Evolutionary conservation across 2,888 invertebrate species (phyloP).

Genomic region (Leptinotarsa juncta): DNA sequence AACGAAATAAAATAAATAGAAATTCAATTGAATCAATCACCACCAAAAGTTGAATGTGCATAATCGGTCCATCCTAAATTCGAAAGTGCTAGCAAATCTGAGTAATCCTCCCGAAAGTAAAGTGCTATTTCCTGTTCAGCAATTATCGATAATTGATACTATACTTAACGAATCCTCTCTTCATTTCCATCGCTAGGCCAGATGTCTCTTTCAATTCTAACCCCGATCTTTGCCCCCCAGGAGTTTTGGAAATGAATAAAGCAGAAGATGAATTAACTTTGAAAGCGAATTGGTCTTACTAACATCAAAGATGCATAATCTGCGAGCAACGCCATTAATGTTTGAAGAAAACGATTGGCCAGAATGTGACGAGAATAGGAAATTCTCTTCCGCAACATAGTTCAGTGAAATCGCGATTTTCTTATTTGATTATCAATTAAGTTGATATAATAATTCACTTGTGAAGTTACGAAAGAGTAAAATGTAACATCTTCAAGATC

Average conservation of each 20-base stretch:
- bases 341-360: neutral
- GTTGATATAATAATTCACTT: too few species aligned
- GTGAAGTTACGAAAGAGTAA: too few species aligned
- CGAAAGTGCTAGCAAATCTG: conserved; percentile 44
- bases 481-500: too few species aligned
- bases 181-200: conserved; percentile 30
- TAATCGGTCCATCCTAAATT: conserved; percentile 30
- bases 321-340: neutral
- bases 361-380: neutral
- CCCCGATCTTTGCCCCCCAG: conserved; percentile 21
- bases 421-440: too few species aligned
- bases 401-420: too few species aligned
- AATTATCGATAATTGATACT: conserved; percentile 60
- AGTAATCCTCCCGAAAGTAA: conserved; percentile 51
- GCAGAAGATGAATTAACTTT: conserved; percentile 25
- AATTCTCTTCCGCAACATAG: neutral
- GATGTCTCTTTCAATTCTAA: conserved; percentile 32
- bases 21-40: too few species aligned
- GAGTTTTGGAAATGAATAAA: conserved; percentile 23
- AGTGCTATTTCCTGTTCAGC: conserved; percentile 61
- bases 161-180: conserved; percentile 50
- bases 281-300: conserved; percentile 15
- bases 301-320: conserved; percentile 20
- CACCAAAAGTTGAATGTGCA: neutral
- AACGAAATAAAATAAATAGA: too few species aligned